Evolutionary conservation across 2,113 vertebrate genomes (phyloP).

Genomic region (Andinoacara biseriatus): DNA sequence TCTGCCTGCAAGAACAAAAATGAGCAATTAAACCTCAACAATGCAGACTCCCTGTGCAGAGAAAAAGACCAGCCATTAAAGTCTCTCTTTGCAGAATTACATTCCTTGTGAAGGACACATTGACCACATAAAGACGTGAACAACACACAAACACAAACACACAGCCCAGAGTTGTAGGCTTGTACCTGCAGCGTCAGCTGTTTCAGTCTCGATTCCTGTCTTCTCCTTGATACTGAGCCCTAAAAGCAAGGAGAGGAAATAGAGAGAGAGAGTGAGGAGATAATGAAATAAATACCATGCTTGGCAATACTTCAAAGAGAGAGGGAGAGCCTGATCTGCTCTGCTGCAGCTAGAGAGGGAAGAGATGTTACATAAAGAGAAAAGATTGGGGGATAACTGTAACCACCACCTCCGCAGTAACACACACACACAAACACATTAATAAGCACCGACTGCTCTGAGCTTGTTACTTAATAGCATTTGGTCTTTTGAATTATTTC

Average conservation of each 20-base stretch:
- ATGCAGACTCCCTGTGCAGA: neutral
- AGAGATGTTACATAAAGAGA: conserved; percentile 61
- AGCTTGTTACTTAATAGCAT: conserved; percentile 5
- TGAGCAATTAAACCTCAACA: neutral
- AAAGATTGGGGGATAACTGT: conserved; percentile 56
- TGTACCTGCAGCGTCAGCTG: conserved; percentile 70
- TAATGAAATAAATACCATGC: conserved; percentile 76
- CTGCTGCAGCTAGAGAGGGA: conserved; percentile 51
- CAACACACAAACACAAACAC: conserved; percentile 21
- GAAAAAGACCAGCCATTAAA: neutral
- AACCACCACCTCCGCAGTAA: conserved; percentile 24
- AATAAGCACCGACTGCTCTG: conserved; percentile 33
- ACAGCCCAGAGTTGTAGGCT: conserved; percentile 21
- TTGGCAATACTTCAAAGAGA: conserved; percentile 74
- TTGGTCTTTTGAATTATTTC: conserved; percentile 4
- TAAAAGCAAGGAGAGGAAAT: conserved; percentile 67
- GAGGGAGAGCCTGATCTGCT: conserved; percentile 57
- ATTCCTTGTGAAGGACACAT: conserved; percentile 3
- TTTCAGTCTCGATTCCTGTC: conserved; percentile 38
- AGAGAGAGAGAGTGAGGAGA: conserved; percentile 61
- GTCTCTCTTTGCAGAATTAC: neutral
- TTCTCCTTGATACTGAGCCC: conserved; percentile 57
- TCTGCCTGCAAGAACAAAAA: neutral
- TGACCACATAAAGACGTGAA: conserved; percentile 25
- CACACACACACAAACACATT: conserved; percentile 13